Evolutionary conservation across 2,113 vertebrate species (phyloP), one percentile per base, ranked within the genome.

Genomic region (Vulpes lagopus): DNA sequence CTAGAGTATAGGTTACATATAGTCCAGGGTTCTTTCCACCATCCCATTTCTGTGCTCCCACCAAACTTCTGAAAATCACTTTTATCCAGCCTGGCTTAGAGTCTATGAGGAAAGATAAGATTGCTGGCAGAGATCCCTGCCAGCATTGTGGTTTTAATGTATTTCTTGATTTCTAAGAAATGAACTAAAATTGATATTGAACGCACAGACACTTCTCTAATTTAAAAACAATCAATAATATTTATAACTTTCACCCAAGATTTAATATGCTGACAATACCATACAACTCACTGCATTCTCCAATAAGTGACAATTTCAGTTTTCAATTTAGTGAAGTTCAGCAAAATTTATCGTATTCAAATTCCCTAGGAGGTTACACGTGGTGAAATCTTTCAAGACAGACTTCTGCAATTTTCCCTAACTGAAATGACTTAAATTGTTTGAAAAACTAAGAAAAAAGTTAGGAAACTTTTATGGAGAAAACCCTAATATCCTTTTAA

Each of bases 141-240:
- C 65, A 96, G 62, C 49, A 73, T 71, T 64, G 87, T 49, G 30
- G 57, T 92, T 84, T 74, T 94, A 94, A 95, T 89, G 11, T 89
- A 91, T 79, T 91, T 95, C 43, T 81, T 96, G 91, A 94, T 97
- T 97, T 97, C 91, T 91, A 96, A 92, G 91, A 95, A 96, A 73
- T 78, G 81, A 96, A 71, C 87, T 88, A 95, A 96, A 97, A 97
- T 97, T 95, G 91, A 82, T 95, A 97, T 94, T 73, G 91, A 98
- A 96, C 20, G 22, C 91, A 88, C 57, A 95, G 96, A 95, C n/a
- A 94, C 91, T 96, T 98, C 89, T 97, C 93, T 96, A 94, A 97
- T 97, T 97, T 95, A 95, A 95, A 98, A 97, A 89, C 80, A 96
- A 96, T 97, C 97, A 95, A 96, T 96, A 96, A 64, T 95, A 96